Evolutionary conservation across 1,140 invertebrate species (phyloP), one percentile per base, ranked within the genome.

Genomic region (Conopomorpha cramerella): DNA sequence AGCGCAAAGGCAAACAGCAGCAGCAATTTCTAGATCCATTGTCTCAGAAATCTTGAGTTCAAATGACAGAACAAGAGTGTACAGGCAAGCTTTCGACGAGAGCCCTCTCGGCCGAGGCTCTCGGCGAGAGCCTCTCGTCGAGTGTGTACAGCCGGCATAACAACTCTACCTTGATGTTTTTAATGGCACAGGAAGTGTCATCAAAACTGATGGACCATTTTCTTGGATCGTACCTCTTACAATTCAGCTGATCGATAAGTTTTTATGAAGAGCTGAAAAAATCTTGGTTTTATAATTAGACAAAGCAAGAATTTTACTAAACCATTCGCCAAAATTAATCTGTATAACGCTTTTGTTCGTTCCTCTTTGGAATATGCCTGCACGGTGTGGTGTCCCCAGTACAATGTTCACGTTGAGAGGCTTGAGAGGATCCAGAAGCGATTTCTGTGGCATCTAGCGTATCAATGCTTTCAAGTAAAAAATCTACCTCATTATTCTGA

Each of bases 161-260:
- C 2, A 8, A 15, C 4, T 11, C 1, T 28, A 36, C 4, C 7
- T 6, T 14, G 10, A 10, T 14, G 25, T 37, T 14, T 16, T 30
- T 16, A 16, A 17, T 38, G 15, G 51, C 55, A 52, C 1, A 56
- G 36, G 36, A n/a, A n/a, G n/a, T n/a, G n/a, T n/a, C n/a, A n/a
- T n/a, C n/a, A n/a, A n/a, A n/a, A n/a, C n/a, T n/a, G n/a, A n/a
- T n/a, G n/a, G n/a, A n/a, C n/a, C n/a, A n/a, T n/a, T n/a, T n/a
- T n/a, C n/a, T n/a, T n/a, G n/a, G n/a, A n/a, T n/a, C n/a, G n/a
- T n/a, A n/a, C n/a, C n/a, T n/a, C n/a, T n/a, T n/a, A n/a, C n/a
- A n/a, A n/a, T n/a, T n/a, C n/a, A n/a, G n/a, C n/a, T n/a, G n/a
- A n/a, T n/a, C n/a, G n/a, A n/a, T n/a, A n/a, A n/a, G n/a, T n/a